Evolutionary conservation across 2,113 vertebrate genomes (phyloP).

Genomic region (Megaceryle torquata): DNA sequence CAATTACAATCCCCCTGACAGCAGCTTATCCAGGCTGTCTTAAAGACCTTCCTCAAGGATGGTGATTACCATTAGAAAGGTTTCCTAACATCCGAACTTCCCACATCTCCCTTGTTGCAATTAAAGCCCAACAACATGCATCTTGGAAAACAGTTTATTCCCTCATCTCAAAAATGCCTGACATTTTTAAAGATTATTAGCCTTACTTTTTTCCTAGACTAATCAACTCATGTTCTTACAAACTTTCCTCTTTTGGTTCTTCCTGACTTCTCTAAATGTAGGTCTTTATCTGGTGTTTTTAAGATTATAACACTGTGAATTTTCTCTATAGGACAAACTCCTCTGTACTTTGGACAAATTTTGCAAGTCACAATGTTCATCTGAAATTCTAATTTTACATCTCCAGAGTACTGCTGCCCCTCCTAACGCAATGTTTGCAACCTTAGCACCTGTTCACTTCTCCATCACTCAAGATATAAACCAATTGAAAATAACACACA

Average conservation of each 20-base stretch:
- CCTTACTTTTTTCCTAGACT: neutral
- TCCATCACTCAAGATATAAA: neutral
- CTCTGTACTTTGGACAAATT: neutral
- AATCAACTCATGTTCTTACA: neutral
- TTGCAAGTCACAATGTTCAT: neutral
- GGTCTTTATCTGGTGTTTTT: neutral
- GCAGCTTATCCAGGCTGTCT: neutral
- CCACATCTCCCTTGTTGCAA: neutral
- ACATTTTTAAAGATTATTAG: neutral
- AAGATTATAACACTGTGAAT: neutral
- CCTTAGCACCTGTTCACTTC: neutral
- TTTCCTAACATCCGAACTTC: neutral
- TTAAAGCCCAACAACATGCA: neutral
- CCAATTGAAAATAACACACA: neutral
- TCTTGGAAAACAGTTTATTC: neutral
- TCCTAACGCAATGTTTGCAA: neutral
- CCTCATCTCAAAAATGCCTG: neutral
- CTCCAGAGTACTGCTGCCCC: neutral
- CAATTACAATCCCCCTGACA: neutral
- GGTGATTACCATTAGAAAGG: neutral
- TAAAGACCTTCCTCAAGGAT: neutral
- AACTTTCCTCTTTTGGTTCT: neutral
- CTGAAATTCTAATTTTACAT: neutral
- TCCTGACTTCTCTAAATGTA: neutral
- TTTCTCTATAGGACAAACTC: neutral